Evolutionary conservation across 2,113 vertebrate genomes (phyloP), one percentile per base, ranked within the genome.

Genomic region (Picathartes gymnocephalus): DNA sequence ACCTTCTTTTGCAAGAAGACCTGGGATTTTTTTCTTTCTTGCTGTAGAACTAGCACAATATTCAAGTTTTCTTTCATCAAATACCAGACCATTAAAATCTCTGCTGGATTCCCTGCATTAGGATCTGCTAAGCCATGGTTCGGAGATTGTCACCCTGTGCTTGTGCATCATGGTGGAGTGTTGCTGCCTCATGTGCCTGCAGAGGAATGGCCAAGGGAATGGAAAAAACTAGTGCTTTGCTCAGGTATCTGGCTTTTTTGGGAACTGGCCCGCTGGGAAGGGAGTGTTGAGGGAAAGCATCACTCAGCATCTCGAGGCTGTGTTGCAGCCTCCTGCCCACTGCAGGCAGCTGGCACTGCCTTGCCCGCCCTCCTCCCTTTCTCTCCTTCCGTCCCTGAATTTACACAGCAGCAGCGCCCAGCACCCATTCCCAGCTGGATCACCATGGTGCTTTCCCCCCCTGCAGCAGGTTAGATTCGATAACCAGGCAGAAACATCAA

Each of bases 81-180:
- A 8, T 31, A 39, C 21, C 58, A 71, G 42, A 35, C 14, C 15
- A 13, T 28, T 37, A 31, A 61, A 76, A 48, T 69, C 40, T 35
- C 48, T 48, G 6, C 4, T 62, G 69, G 23, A 35, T 57, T 58
- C 31, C 23, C 24, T 2, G 0, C 1, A 0, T 24, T 22, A 12
- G 15, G 9, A 6, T 66, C 42, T 4, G 10, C 45, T 70, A 17
- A 58, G 14, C 15, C 0, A 0, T 6, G 4, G 8, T 47, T 56
- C 5, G 4, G 31, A 51, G 16, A 18, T 33, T 15, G 37, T 53
- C 15, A 17, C 54, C 9, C 19, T 10, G 16, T 21, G 25, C 25
- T 58, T 25, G 30, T n/a, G 37, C 70, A 7, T 10, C 25, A 9
- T 4, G 0, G 16, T 10, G 4, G 33, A 33, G 10, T 2, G 1